Base-by-base conservation (phyloP, 1,140 invertebrate genomes). In the Sminthurinus signatus region DNA sequence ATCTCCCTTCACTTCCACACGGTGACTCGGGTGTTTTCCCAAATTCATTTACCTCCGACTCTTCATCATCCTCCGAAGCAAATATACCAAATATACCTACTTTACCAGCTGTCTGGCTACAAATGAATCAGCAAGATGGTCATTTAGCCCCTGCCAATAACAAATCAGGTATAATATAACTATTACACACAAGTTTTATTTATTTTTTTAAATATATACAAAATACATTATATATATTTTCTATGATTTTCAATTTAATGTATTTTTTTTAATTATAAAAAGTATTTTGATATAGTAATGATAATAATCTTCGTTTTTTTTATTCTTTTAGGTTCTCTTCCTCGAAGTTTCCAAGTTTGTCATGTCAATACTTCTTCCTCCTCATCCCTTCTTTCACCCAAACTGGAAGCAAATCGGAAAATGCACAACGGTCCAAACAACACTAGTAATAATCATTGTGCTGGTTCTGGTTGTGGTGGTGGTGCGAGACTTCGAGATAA, bases 291-390 rank as follows among this genome's bases (percentile, higher is more conserved):
- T n/a, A n/a, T n/a, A n/a, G n/a, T n/a, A n/a, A n/a, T n/a, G n/a
- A n/a, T n/a, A n/a, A n/a, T n/a, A n/a, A n/a, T n/a, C n/a, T n/a
- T n/a, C n/a, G n/a, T n/a, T n/a, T n/a, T n/a, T n/a, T n/a, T n/a
- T n/a, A n/a, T n/a, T n/a, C n/a, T n/a, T n/a, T n/a, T n/a, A n/a
- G n/a, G 87, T 21, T 89, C 88, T 0, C 73, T 91, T 39, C 88
- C 88, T 0, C 79, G 88, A 57, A 88, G 87, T 70, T 89, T 90
- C 71, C 85, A 86, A 75, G 75, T 85, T 44, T 78, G 69, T 39
- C 68, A 81, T 75, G 64, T 80, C 27, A 5, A 36, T 8, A 36
- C 32, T 36, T 15, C 32, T 36, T 8, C 19, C 8, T 23, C 19
- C 10, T 42, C 39, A 39, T 46, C 62, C 62, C 12, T 12, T 56